Evolutionary conservation across 1,140 invertebrate species (phyloP).

Genomic region (Rhynchophorus ferrugineus): DNA sequence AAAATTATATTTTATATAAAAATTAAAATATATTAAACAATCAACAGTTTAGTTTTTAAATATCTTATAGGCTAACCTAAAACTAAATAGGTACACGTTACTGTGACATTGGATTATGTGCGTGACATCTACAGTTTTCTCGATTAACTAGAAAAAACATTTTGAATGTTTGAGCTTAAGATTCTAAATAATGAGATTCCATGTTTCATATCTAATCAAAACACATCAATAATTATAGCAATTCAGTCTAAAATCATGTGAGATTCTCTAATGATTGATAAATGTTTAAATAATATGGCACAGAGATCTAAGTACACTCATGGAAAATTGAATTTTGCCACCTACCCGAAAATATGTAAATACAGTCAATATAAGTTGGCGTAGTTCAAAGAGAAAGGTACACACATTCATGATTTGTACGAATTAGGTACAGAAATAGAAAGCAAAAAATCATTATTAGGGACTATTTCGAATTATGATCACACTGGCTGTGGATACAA

Average conservation of each 20-base stretch:
- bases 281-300: no score
- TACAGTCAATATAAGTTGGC: no score
- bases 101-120: background rate
- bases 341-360: no score
- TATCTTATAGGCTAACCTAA: background rate
- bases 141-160: background rate
- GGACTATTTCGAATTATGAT: background rate
- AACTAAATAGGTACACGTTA: background rate
- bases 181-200: no score
- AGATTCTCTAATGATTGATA: no score
- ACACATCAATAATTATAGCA: background rate
- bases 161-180: no score
- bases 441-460: background rate
- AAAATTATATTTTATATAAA: background rate
- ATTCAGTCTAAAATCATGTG: background rate
- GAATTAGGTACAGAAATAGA: background rate
- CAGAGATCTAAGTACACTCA: no score
- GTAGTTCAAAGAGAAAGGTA: no score
- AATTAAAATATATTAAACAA: background rate
- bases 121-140: background rate
- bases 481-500: background rate
- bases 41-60: background rate
- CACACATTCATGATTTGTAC: constrained; percentile 6
- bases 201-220: no score
- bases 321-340: no score